Base-by-base conservation (phyloP, 2,888 invertebrate species). In the Apodemia zela region DNA sequence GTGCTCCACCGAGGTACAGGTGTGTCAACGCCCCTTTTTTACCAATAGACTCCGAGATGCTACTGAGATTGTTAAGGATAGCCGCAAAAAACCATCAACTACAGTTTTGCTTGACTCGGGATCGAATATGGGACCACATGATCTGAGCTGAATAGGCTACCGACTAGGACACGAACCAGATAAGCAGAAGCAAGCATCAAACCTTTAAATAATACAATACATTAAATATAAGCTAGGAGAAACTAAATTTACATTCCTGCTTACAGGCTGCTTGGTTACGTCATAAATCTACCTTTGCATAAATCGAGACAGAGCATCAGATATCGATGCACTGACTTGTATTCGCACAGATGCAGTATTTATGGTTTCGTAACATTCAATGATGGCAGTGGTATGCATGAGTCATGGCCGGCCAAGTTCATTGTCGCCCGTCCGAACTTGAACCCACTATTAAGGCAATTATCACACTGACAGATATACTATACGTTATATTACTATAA, bases 331-430 rank as follows among this genome's bases (percentile, higher is more conserved):
- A 51, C 18, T 21, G 51, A 51, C 17, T 51, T 51, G 42, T 35
- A 42, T 25, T 29, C 45, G 65, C 80, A 79, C 81, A 84, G 84
- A 85, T 84, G 82, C 78, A 75, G 74, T 84, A 85, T 85, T 89
- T 88, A 89, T 87, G 87, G 84, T 90, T 88, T 89, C 87, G 86
- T 90, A 89, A 90, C 84, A 80, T 74, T 51, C 51, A 51, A 51
- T 76, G 82, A 82, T 81, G 85, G 82, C 78, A 79, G 71, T 70
- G 80, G 81, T 77, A 81, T 81, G 84, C 80, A 80, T 91, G 90
- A 90, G 86, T 90, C 90, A 89, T 72, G 87, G 85, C 81, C 89
- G 84, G 82, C 87, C 90, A 90, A 90, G 90, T 91, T 91, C 90
- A 91, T 87, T 90, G 90, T 90, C 90, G 88, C 77, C 76, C 77